Conservation (phyloP, 2,888 invertebrate species). For the Pristionchus exspectatus region DNA sequence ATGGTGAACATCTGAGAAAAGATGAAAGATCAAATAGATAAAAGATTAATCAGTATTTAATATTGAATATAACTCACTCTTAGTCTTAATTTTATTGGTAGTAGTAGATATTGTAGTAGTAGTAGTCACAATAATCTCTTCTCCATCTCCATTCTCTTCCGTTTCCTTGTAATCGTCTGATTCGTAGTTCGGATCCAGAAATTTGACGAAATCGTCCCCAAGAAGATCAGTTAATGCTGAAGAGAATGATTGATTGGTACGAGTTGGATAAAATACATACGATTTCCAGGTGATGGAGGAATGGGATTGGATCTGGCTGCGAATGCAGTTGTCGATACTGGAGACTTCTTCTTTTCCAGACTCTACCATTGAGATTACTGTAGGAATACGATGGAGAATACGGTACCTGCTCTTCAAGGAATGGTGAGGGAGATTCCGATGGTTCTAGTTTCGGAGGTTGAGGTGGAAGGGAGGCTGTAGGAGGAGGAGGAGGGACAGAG, state of each 20-base stretch:
- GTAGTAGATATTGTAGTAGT: neutral
- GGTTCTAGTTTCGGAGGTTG: neutral
- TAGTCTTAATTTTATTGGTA: neutral
- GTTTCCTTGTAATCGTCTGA: slow-evolving; percentile 64
- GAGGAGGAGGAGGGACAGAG: slow-evolving; percentile 8
- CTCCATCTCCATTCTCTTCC: slow-evolving; percentile 47
- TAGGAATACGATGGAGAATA: neutral
- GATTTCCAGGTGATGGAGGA: slow-evolving; percentile 48
- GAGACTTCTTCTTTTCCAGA: slow-evolving; percentile 21
- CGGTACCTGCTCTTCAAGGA: neutral
- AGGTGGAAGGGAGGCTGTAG: neutral
- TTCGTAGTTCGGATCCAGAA: slow-evolving; percentile 71
- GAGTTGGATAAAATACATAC: neutral
- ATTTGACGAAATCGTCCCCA: slow-evolving; percentile 71
- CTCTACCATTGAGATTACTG: neutral
- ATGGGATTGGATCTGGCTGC: slow-evolving; percentile 5
- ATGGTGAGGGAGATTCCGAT: neutral
- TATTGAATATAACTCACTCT: neutral
- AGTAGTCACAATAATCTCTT: slow-evolving; percentile 38
- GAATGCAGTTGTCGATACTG: neutral
- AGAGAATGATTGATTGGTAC: slow-evolving; percentile 13
- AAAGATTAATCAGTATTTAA: neutral
- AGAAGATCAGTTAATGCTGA: slow-evolving; percentile 70
- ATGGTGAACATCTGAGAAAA: slow-evolving; percentile 56
- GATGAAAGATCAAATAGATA: neutral